Evolutionary conservation across 2,113 vertebrate species (phyloP).

Genomic region (Rhegmatorhina hoffmannsi): DNA sequence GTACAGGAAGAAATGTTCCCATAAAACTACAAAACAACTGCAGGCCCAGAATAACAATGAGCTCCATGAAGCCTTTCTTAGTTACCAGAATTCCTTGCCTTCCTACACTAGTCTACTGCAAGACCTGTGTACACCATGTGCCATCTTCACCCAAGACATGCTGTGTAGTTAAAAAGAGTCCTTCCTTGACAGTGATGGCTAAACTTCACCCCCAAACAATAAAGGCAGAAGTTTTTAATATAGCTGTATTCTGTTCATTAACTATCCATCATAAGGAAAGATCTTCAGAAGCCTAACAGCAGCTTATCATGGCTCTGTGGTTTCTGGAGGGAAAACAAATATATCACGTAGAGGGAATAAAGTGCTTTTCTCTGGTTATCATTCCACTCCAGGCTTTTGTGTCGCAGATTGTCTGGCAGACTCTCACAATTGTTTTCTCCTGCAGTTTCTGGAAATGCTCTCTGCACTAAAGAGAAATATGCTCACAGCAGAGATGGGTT

Average conservation of each 20-base stretch:
- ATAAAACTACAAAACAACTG: constrained; percentile 5
- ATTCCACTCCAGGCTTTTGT: constrained; percentile 47
- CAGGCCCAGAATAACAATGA: constrained; percentile 33
- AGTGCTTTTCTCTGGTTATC: constrained; percentile 47
- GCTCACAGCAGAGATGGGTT: constrained; percentile 23
- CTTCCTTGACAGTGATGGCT: neutral
- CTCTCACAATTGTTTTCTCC: constrained; percentile 45
- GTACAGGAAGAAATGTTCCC: neutral
- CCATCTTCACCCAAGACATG: neutral
- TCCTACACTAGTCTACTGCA: neutral
- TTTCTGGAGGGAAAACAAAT: constrained; percentile 36
- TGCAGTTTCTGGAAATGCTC: constrained; percentile 63
- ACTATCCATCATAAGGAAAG: neutral
- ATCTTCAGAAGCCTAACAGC: constrained; percentile 8
- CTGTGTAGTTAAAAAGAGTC: neutral
- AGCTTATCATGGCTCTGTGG: constrained; percentile 3
- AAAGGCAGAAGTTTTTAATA: neutral
- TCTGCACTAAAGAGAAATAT: constrained; percentile 45
- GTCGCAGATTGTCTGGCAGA: constrained; percentile 39
- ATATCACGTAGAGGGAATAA: constrained; percentile 4
- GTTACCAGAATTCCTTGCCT: neutral
- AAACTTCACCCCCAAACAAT: neutral
- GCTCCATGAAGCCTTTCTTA: neutral
- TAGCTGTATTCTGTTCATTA: neutral
- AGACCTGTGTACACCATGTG: neutral